Conservation (phyloP, 2,888 invertebrate genomes). For the Macropis europaea region DNA sequence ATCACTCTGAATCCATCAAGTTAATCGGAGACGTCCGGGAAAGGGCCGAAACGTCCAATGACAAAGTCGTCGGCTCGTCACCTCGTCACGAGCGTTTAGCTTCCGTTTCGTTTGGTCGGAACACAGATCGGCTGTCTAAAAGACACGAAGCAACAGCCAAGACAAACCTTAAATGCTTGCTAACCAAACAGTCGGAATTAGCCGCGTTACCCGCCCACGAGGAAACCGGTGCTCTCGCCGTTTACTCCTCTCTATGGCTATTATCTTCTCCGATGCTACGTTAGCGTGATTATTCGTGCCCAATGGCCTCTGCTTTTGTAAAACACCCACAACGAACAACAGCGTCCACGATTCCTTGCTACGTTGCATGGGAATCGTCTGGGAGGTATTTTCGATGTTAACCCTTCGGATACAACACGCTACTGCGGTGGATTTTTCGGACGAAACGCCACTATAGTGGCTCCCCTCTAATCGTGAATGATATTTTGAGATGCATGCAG, state of each 20-base stretch:
- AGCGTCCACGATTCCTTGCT: constrained; percentile 1
- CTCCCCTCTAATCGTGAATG: too few relatives aligned
- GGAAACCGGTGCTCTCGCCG: constrained; percentile 65
- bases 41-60: constrained; percentile 26
- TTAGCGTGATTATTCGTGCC: constrained; percentile 17
- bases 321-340: neutral
- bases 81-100: constrained; percentile 67
- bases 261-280: constrained; percentile 54
- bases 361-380: too few relatives aligned
- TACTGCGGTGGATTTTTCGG: too few relatives aligned
- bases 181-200: constrained; percentile 79
- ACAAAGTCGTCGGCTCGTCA: constrained; percentile 65
- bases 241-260: constrained; percentile 70
- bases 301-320: constrained; percentile 35
- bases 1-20: neutral
- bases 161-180: constrained; percentile 80
- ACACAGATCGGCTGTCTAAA: constrained; percentile 80
- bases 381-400: too few relatives aligned
- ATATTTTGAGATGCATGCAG: too few relatives aligned
- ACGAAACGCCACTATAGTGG: too few relatives aligned
- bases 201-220: constrained; percentile 73
- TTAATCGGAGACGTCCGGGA: constrained; percentile 30
- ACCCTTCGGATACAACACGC: too few relatives aligned
- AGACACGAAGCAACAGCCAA: constrained; percentile 79
- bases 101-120: constrained; percentile 77